phyloP scores from a whole-genome alignment of 2,113 vertebrate genomes.

The Cettia cetti region DNA sequence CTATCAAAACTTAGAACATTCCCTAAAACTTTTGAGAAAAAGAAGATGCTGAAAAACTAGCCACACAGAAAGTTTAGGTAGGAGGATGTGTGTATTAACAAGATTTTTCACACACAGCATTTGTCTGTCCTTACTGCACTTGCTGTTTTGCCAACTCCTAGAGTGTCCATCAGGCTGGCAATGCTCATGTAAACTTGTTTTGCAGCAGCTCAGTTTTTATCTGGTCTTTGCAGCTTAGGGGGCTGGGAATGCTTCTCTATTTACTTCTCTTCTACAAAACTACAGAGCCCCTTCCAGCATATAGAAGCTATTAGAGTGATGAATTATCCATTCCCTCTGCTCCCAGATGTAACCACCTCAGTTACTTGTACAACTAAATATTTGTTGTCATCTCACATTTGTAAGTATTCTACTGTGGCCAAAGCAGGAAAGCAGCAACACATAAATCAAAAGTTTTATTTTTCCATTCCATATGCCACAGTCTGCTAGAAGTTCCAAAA shows the following conservation, averaged over 20 bases:
- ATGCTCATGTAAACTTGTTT: not conserved
- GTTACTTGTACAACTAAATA: not conserved
- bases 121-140: not conserved
- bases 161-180: not conserved
- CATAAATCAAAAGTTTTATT: constrained; percentile 45
- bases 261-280: constrained; percentile 15
- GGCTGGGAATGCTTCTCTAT: not conserved
- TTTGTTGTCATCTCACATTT: constrained; percentile 17
- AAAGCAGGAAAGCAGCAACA: constrained; percentile 21
- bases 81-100: not conserved
- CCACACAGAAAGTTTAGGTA: not conserved
- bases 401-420: not conserved
- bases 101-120: not conserved
- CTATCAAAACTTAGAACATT: not conserved
- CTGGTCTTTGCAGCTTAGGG: not conserved
- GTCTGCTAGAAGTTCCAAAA: not conserved
- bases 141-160: not conserved
- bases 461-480: constrained; percentile 2
- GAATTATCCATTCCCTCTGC: constrained; percentile 12
- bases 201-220: constrained; percentile 7
- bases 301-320: not conserved
- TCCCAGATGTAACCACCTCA: constrained; percentile 3
- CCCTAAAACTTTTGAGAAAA: not conserved
- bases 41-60: not conserved
- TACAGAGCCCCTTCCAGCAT: not conserved